These are phyloP conservation scores for Arctocebus calabarensis DNA, from an alignment of 2,797 vertebrate species.

Conservation along the genomic window DNA sequence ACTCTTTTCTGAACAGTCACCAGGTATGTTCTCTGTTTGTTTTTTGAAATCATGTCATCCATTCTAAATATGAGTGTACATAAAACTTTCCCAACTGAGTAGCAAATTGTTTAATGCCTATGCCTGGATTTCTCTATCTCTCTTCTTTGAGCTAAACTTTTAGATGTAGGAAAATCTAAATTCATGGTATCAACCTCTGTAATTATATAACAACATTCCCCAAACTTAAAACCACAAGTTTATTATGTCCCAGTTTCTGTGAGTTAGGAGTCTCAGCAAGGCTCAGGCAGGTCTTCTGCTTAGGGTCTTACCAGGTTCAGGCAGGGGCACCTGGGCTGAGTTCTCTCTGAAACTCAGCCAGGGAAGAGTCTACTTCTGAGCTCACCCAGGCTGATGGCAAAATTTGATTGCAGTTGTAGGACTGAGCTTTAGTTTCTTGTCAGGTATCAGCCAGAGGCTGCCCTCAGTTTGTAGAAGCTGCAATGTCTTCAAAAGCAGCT, in stretches of 20 bases:
- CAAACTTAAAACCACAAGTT: neutral
- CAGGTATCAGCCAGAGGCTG: neutral
- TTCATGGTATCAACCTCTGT: neutral
- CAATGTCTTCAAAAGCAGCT: neutral
- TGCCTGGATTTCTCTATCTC: neutral
- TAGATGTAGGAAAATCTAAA: neutral
- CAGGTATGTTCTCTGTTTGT: neutral
- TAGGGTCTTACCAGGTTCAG: neutral
- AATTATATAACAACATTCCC: neutral
- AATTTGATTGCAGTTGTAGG: neutral
- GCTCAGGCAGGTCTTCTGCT: neutral
- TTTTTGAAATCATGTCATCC: neutral
- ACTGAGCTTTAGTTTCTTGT: neutral
- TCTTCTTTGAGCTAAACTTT: conserved; percentile 6
- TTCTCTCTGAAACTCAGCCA: neutral
- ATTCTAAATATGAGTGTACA: neutral
- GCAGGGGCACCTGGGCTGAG: neutral
- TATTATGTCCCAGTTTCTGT: neutral
- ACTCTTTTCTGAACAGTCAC: conserved; percentile 42
- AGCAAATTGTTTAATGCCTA: neutral
- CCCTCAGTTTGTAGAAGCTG: neutral
- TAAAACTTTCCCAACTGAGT: neutral
- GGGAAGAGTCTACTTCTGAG: neutral
- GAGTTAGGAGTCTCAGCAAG: neutral
- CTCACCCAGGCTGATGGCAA: neutral